Evolutionary conservation across 2,797 vertebrate genomes (phyloP), one percentile per base, ranked within the genome.

Genomic region (Melanotaenia pygmaea): DNA sequence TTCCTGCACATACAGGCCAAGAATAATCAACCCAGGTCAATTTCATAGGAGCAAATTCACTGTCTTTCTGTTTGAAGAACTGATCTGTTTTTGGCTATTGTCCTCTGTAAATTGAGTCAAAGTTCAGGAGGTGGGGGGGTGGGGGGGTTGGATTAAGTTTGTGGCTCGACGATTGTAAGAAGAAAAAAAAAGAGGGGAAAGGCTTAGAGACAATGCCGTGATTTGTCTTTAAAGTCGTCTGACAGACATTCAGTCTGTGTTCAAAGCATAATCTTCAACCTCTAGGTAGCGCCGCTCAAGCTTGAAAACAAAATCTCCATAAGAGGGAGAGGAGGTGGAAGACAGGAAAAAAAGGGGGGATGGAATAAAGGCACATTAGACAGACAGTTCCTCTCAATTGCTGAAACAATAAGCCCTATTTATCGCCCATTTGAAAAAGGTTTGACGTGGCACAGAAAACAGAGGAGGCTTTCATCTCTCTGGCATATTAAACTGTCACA

Each of bases 401-500:
- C 86, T 89, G 89, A 92, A 93, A 94, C 91, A 93, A 93, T 93
- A 93, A 94, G 88, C 92, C 90, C 91, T 93, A 93, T 94, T 95
- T 94, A 94, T 90, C 74, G 79, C 77, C 90, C 91, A 83, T 94
- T 93, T 92, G 86, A 90, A 80, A 81, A 89, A 82, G 83, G 86
- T 86, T 91, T 91, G 91, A 90, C 83, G 82, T 74, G 92, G 86
- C 80, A 60, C 70, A 16, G 87, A 88, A 47, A 91, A 91, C 89
- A 91, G 87, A 86, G 80, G 82, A 40, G 76, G 84, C 90, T 90
- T 89, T 93, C 90, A 91, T 93, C 91, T 90, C 84, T 45, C 77
- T 61, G 84, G 77, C 89, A 87, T 93, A 94, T 95, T 94, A 94
- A 95, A 95, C 91, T 94, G 93, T 94, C 94, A 93, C 87, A 83